A percentile compares a stretch with the other conserved stretches of the same genome.
Conservation (phyloP, 1,140 invertebrate species). For the Megalonaias nervosa region DNA sequence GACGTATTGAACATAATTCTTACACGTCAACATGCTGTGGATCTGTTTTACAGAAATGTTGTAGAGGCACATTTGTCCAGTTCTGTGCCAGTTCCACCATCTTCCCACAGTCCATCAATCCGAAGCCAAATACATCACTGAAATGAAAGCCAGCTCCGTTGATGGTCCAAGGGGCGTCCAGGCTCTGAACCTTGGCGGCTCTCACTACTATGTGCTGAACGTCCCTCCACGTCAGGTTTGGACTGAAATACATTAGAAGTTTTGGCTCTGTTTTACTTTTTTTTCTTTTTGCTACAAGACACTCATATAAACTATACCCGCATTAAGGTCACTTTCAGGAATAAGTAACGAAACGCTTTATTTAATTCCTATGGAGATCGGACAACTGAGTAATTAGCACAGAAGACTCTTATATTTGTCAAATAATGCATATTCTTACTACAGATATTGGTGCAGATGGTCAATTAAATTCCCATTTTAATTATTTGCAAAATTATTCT, state of each 20-base stretch:
- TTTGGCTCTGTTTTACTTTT: background rate
- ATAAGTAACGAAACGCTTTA: too few relatives aligned
- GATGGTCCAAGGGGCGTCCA: constrained; percentile 72
- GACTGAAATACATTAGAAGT: constrained; percentile 51
- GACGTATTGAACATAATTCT: constrained; percentile 3
- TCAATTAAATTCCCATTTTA: too few relatives aligned
- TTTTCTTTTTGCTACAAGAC: too few relatives aligned
- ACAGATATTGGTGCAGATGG: too few relatives aligned
- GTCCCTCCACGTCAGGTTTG: constrained; percentile 74
- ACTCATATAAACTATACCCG: too few relatives aligned
- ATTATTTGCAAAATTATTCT: too few relatives aligned
- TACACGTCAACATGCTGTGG: constrained; percentile 43
- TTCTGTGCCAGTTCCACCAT: constrained; percentile 81
- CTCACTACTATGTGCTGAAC: constrained; percentile 74
- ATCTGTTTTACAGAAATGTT: constrained; percentile 49
- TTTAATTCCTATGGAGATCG: too few relatives aligned
- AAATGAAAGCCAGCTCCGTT: constrained; percentile 70
- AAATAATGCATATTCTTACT: too few relatives aligned
- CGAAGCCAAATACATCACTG: constrained; percentile 78
- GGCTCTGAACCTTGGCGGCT: constrained; percentile 71
- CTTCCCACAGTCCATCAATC: constrained; percentile 92
- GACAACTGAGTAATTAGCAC: too few relatives aligned
- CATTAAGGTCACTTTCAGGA: too few relatives aligned
- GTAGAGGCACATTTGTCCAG: constrained; percentile 64
- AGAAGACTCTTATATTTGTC: too few relatives aligned